Percentiles rank a stretch among this genome's conserved stretches.
These are phyloP conservation scores for Mixornis gularis DNA, from an alignment of 2,113 vertebrate species.

Conservation along the genomic window DNA sequence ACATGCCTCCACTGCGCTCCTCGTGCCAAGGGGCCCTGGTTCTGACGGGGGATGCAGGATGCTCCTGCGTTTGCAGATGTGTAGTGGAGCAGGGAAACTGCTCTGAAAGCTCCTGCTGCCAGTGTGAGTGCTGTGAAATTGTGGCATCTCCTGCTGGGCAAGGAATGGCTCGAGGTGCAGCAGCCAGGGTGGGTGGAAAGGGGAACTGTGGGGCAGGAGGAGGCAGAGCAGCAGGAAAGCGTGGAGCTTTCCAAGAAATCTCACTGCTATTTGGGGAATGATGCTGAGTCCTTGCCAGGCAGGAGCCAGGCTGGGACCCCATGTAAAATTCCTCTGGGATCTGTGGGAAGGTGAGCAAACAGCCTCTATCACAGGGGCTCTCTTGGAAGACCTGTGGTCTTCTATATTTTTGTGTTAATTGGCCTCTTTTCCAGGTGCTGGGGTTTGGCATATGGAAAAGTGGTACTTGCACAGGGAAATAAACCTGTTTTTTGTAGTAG, in stretches of 20 bases:
- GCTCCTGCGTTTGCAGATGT: not conserved
- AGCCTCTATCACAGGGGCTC: not conserved
- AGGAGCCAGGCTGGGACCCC: not conserved
- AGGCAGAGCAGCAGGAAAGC: not conserved
- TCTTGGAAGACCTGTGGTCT: not conserved
- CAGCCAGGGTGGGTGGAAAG: not conserved
- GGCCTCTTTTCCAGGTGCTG: not conserved
- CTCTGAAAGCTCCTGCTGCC: not conserved
- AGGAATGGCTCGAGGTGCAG: rapidly evolving
- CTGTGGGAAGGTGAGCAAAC: not conserved
- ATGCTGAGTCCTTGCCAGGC: not conserved
- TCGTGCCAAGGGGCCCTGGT: constrained; percentile 11
- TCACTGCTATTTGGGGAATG: not conserved
- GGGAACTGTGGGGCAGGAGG: not conserved
- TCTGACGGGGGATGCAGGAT: not conserved
- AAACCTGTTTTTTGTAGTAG: not conserved
- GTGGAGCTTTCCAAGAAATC: not conserved
- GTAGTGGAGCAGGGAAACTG: not conserved
- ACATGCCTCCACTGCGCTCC: not conserved
- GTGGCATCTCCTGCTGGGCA: not conserved
- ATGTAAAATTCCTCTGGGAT: not conserved
- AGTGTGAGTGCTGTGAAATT: rapidly evolving
- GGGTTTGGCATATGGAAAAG: not conserved
- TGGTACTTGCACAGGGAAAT: not conserved
- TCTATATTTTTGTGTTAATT: not conserved